Evolutionary conservation across 2,888 invertebrate genomes (phyloP), one percentile per base, ranked within the genome.

Genomic region (Drosophila hamatofila): DNA sequence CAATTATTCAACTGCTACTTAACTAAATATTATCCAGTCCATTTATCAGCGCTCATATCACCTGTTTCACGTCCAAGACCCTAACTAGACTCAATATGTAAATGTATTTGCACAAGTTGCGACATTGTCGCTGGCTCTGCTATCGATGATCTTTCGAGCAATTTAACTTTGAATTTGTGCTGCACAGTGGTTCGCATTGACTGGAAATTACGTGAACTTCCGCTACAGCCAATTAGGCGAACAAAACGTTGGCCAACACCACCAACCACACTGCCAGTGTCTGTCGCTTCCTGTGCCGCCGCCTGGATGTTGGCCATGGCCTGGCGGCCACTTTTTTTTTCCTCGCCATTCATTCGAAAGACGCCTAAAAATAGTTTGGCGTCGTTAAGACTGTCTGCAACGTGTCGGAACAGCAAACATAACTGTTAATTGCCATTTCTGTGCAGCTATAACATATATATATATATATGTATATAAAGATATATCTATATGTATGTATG

Each of bases 391-490:
- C 75, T 78, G 78, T 71, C 69, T 89, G 83, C 86, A 83, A 89
- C 83, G 85, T 86, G 85, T 81, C 63, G 80, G 75, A 73, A 75
- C 69, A 84, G 82, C 86, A 85, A 88, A 82, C 89, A 84, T 89
- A 89, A 89, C 89, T 83, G 89, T 89, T 89, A 89, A 90, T 88
- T 89, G 90, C 84, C 80, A 84, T 88, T 90, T 80, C 69, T 67
- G 55, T 67, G 41, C 23, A 61, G 62, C 56, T 54, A 55, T 70
- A 42, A 42, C 14, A 42, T 14, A 42, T 2, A 37, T 8, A 37
- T 7, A 8, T 7, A 37, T 14, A 41, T 11, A 41, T 14, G 23
- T 48, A 25, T 23, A 16, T 39, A 41, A n/a, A n/a, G 2, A 11
- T 16, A 30, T 5, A 18, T 21, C 1, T 2, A 3, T 7, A 25